phyloP scores from a whole-genome alignment of 2,888 invertebrate species.

The Rhabditoides inermis region DNA sequence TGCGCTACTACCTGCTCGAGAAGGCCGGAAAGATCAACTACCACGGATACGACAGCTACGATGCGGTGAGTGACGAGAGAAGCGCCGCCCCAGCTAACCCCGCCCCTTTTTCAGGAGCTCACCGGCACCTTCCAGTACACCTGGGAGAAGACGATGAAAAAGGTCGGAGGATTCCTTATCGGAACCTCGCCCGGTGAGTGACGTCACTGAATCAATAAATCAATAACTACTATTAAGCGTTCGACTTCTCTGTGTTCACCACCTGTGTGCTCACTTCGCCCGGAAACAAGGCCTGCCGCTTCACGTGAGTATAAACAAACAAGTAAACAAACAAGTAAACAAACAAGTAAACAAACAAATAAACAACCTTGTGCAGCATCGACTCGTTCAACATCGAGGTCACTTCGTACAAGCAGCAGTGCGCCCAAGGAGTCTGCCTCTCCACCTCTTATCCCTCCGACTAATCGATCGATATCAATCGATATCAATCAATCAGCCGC shows the following conservation, averaged over 20 bases:
- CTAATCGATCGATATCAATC: too few species aligned
- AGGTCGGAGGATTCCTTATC: slow-evolving; percentile 47
- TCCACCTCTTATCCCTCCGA: too few species aligned
- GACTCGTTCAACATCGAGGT: too few species aligned
- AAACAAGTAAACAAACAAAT: too few species aligned
- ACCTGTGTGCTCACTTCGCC: slow-evolving; percentile 42
- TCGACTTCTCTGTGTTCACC: slow-evolving; percentile 48
- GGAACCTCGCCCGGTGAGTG: slow-evolving; percentile 44
- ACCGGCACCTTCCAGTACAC: slow-evolving; percentile 50
- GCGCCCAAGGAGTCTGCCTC: too few species aligned
- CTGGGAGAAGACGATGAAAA: slow-evolving; percentile 39
- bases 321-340: too few species aligned
- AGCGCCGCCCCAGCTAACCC: not conserved
- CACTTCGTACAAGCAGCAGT: too few species aligned
- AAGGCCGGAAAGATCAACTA: slow-evolving; percentile 46
- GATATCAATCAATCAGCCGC: too few species aligned
- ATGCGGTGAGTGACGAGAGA: slow-evolving; percentile 16
- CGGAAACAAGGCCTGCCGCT: slow-evolving; percentile 38
- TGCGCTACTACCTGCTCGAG: slow-evolving; percentile 44
- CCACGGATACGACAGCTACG: slow-evolving; percentile 43
- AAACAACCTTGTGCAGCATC: too few species aligned
- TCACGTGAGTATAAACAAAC: too few species aligned
- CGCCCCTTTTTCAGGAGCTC: slow-evolving; percentile 19
- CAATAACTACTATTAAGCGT: slow-evolving; percentile 29
- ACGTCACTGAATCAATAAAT: slow-evolving; percentile 2